Base-by-base conservation (phyloP, 2,113 vertebrate species). In the Diadophis punctatus region DNA sequence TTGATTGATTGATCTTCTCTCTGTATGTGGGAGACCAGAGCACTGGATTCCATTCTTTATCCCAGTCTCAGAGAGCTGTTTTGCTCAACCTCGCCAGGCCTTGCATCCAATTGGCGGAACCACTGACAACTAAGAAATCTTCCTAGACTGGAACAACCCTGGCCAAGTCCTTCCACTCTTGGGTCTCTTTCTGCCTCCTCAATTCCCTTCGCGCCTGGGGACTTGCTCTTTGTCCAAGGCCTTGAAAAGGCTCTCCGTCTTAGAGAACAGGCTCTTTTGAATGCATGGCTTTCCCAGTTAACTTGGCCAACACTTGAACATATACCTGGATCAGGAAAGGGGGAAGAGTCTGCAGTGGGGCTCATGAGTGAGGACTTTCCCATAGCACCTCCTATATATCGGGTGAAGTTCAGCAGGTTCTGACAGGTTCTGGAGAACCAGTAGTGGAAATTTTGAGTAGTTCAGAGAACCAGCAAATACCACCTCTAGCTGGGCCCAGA, bases 271-370 rank as follows among this genome's bases (percentile, higher is more conserved):
- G 96, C 94, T 95, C 93, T 94, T 96, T 95, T 58, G 94, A 96
- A 96, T 96, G 95, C 94, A 93, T 95, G 93, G 95, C 95, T 94
- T 95, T 95, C 94, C 96, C 96, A 95, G 97, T 97, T 96, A 94
- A 96, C 96, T 34, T 92, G 90, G 90, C 95, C 96, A 95, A 95
- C 96, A 0, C 60, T 63, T 63, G 27, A 27, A 60, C 58, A 11
- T 27, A 27, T 27, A 60, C 95, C 95, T 94, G 88, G 53, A 87
- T 88, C 92, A 80, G 48, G 43, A 60, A 60, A 91, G 90, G 89
- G 89, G 68, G 63, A 93, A 89, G 85, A 86, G 56, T 34, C 89
- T 3, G 3, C 23, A 90, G 8, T 14, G 1, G 20, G 0, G 46
- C 92, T 91, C 30, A 1, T 39, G 8, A 63, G 0, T 52, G 4